Evolutionary conservation across 37 sponge, comb jelly and placozoan species (phyloP).

Genomic region (Aphrocallistes beatrix): DNA sequence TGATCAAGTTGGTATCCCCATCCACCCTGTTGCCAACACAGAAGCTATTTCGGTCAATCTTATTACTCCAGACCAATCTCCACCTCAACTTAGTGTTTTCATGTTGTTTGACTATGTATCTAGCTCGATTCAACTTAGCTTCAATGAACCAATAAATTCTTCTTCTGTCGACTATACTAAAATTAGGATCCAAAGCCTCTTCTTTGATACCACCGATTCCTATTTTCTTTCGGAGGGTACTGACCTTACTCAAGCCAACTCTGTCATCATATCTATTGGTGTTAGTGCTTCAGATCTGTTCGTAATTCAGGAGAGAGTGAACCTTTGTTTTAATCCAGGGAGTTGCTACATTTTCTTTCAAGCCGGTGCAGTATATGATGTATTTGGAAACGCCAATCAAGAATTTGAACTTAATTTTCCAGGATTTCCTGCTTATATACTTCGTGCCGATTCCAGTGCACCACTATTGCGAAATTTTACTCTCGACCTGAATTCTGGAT

Average conservation of each 20-base stretch:
- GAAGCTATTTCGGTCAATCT: neutral
- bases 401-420: neutral
- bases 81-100: neutral
- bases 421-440: neutral
- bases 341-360: constrained; percentile 51
- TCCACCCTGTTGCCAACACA: neutral
- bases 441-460: constrained; percentile 16
- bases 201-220: neutral
- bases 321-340: neutral
- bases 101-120: neutral
- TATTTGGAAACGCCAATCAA: constrained; percentile 37
- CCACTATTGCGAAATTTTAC: constrained; percentile 50
- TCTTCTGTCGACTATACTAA: constrained; percentile 1
- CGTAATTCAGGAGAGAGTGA: constrained; percentile 6
- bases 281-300: neutral
- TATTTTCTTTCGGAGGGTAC: constrained; percentile 29
- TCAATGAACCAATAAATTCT: constrained; percentile 30
- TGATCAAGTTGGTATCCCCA: neutral
- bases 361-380: constrained; percentile 29
- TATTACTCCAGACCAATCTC: neutral
- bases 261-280: constrained; percentile 32
- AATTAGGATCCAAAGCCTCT: constrained; percentile 22
- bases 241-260: constrained; percentile 19
- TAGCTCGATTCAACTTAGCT: constrained; percentile 13
- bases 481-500: constrained; percentile 41